A percentile compares a stretch with the other conserved stretches of the same genome.
Evolutionary conservation across 1,140 invertebrate genomes (phyloP).

Genomic region (Trichonephila clavipes): DNA sequence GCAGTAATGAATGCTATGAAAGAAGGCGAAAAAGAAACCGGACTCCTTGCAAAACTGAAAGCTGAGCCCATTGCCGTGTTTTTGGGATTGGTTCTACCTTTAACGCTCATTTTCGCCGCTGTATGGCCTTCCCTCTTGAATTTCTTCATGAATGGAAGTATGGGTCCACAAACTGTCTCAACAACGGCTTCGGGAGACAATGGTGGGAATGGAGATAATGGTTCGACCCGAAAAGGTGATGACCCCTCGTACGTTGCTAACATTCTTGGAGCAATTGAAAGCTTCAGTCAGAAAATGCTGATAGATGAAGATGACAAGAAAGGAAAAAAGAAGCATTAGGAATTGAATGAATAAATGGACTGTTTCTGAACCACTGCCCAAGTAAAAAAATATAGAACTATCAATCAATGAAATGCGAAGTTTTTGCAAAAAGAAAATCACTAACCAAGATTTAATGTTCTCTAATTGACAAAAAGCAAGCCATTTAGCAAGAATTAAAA

Average conservation of each 20-base stretch:
- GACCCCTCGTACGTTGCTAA: slow-evolving; percentile 6
- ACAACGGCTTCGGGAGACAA: slow-evolving; percentile 49
- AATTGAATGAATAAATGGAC: neutral
- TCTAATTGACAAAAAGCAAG: too few relatives aligned
- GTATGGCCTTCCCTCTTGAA: slow-evolving; percentile 34
- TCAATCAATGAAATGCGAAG: too few relatives aligned
- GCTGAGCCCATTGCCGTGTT: neutral
- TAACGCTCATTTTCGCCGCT: slow-evolving; percentile 56
- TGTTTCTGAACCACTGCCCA: neutral
- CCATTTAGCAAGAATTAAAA: too few relatives aligned
- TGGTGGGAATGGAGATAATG: neutral
- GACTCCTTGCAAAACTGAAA: slow-evolving; percentile 34
- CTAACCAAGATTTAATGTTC: too few relatives aligned
- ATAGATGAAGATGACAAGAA: neutral
- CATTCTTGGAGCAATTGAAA: slow-evolving; percentile 54
- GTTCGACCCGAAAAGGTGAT: neutral
- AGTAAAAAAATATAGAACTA: too few relatives aligned
- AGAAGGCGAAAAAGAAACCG: neutral
- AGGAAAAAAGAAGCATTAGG: neutral
- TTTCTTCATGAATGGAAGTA: neutral
- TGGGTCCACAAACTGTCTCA: neutral
- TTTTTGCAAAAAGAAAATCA: too few relatives aligned
- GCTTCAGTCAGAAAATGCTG: neutral
- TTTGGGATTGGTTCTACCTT: slow-evolving; percentile 29
- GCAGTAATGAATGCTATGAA: slow-evolving; percentile 28